phyloP scores from a whole-genome alignment of 2,797 vertebrate species.

The Sus cebifrons region DNA sequence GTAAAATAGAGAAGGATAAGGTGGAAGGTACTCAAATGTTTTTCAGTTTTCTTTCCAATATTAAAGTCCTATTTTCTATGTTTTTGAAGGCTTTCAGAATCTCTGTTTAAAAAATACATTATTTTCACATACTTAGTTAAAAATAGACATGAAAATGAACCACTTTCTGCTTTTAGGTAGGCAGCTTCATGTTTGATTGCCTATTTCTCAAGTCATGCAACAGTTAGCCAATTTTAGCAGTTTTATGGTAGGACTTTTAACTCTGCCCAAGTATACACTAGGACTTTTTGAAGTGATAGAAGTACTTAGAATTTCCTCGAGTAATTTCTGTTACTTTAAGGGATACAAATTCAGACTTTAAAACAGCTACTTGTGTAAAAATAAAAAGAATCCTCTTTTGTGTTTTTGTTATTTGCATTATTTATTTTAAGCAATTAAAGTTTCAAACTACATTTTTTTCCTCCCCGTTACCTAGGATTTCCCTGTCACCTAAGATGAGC shows the following conservation, averaged over 20 bases:
- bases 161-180: background rate
- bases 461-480: background rate
- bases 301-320: constrained; percentile 32
- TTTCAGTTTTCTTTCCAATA: constrained; percentile 21
- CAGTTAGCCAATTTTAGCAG: background rate
- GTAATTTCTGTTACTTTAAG: constrained; percentile 47
- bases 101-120: constrained; percentile 38
- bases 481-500: constrained; percentile 42
- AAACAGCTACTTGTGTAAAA: background rate
- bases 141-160: constrained; percentile 18
- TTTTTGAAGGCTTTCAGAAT: constrained; percentile 43
- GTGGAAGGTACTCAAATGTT: background rate
- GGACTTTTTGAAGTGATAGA: constrained; percentile 12
- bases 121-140: background rate
- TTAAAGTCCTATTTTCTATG: background rate
- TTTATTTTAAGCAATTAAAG: constrained; percentile 52
- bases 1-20: background rate
- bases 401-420: background rate
- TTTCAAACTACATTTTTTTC: constrained; percentile 24
- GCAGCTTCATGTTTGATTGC: background rate
- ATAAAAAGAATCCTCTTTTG: background rate
- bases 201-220: constrained; percentile 24
- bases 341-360: constrained; percentile 15
- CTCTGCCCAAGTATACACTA: background rate
- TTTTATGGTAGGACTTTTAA: constrained; percentile 49